Conservation (phyloP, 2,888 invertebrate genomes). For the Siphonodentalium dalli region DNA sequence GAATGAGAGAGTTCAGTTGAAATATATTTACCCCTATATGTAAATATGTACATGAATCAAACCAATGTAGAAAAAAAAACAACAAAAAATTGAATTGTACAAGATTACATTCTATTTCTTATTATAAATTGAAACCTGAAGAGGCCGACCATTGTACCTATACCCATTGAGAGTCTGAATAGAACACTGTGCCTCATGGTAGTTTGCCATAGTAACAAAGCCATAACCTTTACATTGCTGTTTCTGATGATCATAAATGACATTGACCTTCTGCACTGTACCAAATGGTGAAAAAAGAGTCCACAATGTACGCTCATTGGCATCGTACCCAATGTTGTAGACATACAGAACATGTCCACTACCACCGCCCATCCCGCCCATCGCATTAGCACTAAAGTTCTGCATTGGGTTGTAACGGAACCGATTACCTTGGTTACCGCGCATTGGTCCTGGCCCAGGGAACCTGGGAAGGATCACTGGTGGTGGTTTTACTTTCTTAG, state of each 20-base stretch:
- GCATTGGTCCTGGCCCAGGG: constrained; percentile 39
- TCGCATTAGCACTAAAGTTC: background rate
- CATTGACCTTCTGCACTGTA: constrained; percentile 63
- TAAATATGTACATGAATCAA: too few species aligned
- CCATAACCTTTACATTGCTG: constrained; percentile 64
- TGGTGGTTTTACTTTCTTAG: constrained; percentile 44
- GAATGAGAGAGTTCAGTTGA: too few species aligned
- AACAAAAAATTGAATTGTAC: too few species aligned
- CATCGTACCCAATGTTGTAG: constrained; percentile 64
- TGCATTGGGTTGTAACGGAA: constrained; percentile 40
- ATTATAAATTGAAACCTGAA: constrained; percentile 65
- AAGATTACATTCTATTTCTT: too few species aligned
- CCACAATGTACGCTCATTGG: constrained; percentile 63
- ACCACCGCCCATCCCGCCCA: constrained; percentile 12
- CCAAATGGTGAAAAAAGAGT: constrained; percentile 64
- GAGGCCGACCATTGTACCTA: constrained; percentile 57
- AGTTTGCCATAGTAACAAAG: constrained; percentile 65
- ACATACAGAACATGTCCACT: constrained; percentile 61
- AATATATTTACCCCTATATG: too few species aligned
- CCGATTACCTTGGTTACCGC: constrained; percentile 34
- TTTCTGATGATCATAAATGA: constrained; percentile 59
- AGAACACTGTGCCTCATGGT: constrained; percentile 62
- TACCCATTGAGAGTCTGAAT: constrained; percentile 63
- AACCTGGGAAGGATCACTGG: constrained; percentile 14
- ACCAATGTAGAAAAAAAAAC: too few species aligned